Base-by-base conservation (phyloP, 2,888 invertebrate species). In the Penaeus monodon region DNA sequence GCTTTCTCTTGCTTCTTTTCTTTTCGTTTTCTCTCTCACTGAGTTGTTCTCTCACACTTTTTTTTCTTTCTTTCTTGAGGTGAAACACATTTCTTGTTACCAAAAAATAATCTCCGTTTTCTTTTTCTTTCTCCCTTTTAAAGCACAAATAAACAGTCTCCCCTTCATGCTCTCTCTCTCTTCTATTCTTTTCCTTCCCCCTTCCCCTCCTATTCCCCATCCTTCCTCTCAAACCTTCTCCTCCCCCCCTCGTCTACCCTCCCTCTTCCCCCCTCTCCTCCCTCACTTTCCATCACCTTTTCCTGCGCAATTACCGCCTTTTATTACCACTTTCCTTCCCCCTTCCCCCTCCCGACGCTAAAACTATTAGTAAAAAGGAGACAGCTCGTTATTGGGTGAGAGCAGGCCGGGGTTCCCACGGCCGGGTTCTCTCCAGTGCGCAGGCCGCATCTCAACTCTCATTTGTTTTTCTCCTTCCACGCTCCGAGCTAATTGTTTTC, bases 301-400 rank as follows among this genome's bases (percentile, higher is more conserved):
- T 57, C 77, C 77, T 57, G 27, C 57, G n/a, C 77, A 77, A 77
- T 77, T 77, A 77, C 77, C 57, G 57, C 29, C 77, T 77, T 77
- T 77, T 77, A 77, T 77, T 77, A 77, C 77, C 77, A 38, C 57
- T 77, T 57, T 57, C 57, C 77, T 63, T n/a, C 77, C 73, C 77
- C 77, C 77, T 77, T 63, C 77, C 63, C 77, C 77, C 63, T 63
- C 77, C 49, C 77, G 63, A 49, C 77, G 77, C 63, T 77, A 77
- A 77, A 77, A 77, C 77, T 77, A 77, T 77, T 77, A 77, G 77
- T 57, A 77, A 77, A 77, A 76, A 77, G 63, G 57, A 38, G 38
- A 63, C 57, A 63, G 49, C 77, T 77, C 44, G 77, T 77, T 77
- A 77, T 77, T 77, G 77, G 77, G n/a, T 10, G 57, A 29, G 10